phyloP scores from a whole-genome alignment of 2,888 invertebrate species.

The Athripsodes cinereus region DNA sequence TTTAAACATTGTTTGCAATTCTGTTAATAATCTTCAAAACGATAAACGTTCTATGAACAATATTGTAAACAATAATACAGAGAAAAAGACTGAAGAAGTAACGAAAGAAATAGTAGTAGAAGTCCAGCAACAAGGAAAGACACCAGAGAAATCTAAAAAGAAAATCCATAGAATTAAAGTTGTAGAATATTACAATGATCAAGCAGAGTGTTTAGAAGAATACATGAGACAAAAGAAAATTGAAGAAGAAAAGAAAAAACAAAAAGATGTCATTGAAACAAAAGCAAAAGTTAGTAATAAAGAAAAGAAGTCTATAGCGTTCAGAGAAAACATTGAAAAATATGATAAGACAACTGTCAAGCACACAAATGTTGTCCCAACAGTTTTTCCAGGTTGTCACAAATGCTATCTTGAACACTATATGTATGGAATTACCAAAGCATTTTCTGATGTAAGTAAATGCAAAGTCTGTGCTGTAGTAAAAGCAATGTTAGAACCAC shows the following conservation, averaged over 20 bases:
- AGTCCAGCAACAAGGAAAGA: background rate
- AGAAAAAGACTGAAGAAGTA: background rate
- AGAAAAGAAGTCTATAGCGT: slow-evolving; percentile 39
- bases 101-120: background rate
- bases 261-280: slow-evolving; percentile 35
- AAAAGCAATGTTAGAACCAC: slow-evolving; percentile 43
- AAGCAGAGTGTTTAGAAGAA: slow-evolving; percentile 55
- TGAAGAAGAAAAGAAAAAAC: slow-evolving; percentile 38
- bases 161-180: slow-evolving; percentile 26
- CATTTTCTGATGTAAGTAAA: slow-evolving; percentile 41
- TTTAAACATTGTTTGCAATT: background rate
- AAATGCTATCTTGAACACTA: slow-evolving; percentile 49
- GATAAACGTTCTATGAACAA: background rate
- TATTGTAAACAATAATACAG: slow-evolving; percentile 1
- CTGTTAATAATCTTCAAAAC: background rate
- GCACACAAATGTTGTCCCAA: slow-evolving; percentile 34
- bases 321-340: slow-evolving; percentile 36
- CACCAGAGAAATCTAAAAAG: slow-evolving; percentile 9
- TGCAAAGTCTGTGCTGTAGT: slow-evolving; percentile 49
- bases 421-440: slow-evolving; percentile 45
- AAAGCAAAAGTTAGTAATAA: slow-evolving; percentile 36
- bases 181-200: slow-evolving; percentile 59
- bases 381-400: slow-evolving; percentile 42
- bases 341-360: slow-evolving; percentile 47
- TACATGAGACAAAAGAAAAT: slow-evolving; percentile 39